phyloP scores from a whole-genome alignment of 1,140 invertebrate genomes.

The Caerostris darwini region DNA sequence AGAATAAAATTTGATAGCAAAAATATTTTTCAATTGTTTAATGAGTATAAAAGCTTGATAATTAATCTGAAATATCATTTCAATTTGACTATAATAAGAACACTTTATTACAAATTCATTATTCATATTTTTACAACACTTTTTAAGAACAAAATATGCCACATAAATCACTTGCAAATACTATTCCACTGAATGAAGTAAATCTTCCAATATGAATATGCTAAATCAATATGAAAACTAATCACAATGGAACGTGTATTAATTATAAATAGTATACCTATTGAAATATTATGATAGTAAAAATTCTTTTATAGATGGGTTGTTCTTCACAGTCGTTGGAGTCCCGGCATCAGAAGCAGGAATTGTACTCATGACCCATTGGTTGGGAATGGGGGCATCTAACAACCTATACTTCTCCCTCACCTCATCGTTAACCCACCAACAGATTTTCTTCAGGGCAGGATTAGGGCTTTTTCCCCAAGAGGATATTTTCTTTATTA shows the following conservation, averaged over 20 bases:
- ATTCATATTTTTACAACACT: too few species aligned
- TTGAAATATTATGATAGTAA: neutral
- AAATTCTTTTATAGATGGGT: conserved; percentile 50
- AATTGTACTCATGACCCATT: conserved; percentile 77
- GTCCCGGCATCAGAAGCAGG: neutral
- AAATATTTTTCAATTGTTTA: too few species aligned
- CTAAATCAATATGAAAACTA: neutral
- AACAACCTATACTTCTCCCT: conserved; percentile 84
- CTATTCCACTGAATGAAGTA: too few species aligned
- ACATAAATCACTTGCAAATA: too few species aligned
- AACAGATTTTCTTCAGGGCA: conserved; percentile 82
- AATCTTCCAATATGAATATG: neutral
- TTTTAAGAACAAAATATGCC: too few species aligned
- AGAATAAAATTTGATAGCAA: too few species aligned
- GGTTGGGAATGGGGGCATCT: conserved; percentile 84
- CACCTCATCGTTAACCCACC: conserved; percentile 86
- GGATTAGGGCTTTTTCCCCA: conserved; percentile 29
- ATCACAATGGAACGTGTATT: neutral
- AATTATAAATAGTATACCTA: neutral
- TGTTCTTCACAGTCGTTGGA: conserved; percentile 12
- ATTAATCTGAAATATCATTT: too few species aligned
- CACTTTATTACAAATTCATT: too few species aligned
- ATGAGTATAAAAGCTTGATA: too few species aligned
- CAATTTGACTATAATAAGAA: too few species aligned
- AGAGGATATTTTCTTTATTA: conserved; percentile 65